Evolutionary conservation across 2,113 vertebrate species (phyloP), one percentile per base, ranked within the genome.

Genomic region (Podilymbus podiceps): DNA sequence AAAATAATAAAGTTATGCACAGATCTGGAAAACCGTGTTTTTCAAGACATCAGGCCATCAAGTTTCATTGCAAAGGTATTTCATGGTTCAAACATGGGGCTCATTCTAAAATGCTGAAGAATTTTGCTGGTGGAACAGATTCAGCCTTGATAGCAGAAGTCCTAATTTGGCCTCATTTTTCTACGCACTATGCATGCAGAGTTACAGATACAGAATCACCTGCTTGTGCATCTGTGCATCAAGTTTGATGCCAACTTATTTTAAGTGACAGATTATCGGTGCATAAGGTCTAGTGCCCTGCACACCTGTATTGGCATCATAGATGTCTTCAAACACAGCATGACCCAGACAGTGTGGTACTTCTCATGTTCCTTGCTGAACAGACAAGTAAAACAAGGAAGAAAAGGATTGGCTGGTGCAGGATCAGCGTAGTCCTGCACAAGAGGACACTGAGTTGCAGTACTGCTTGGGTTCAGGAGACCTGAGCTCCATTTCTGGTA

Each of bases 21-120:
- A 44, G 31, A 53, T 85, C 56, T 81, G 91, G 68, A 81, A 90
- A 89, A 78, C 60, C n/a, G 9, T 69, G 27, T 75, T 93, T 93
- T 93, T 88, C 63, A 83, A 85, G 58, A 90, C 31, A 35, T 68
- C 18, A 69, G 85, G 53, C 87, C 89, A 96, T 24, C 28, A 83
- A 85, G 18, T 91, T 90, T 96, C 77, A 82, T 38, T 89, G 80
- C 66, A 75, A 53, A 89, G 64, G 9, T 78, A 82, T 95, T 96
- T 93, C 27, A 42, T 76, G 69, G 77, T 91, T 94, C 81, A 88
- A 68, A 75, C 44, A 64, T 53, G 58, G 53, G 66, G 13, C 46
- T 93, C 17, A 22, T 58, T 95, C 55, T 80, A 90, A 83, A 74
- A 63, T 16, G 75, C 15, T 0, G 5, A 80, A 93, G 59, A 88